Percentiles rank a stretch among this genome's conserved stretches.
Evolutionary conservation across 23 tunicate genomes (phyloP).

Genomic region (Styela plicata): DNA sequence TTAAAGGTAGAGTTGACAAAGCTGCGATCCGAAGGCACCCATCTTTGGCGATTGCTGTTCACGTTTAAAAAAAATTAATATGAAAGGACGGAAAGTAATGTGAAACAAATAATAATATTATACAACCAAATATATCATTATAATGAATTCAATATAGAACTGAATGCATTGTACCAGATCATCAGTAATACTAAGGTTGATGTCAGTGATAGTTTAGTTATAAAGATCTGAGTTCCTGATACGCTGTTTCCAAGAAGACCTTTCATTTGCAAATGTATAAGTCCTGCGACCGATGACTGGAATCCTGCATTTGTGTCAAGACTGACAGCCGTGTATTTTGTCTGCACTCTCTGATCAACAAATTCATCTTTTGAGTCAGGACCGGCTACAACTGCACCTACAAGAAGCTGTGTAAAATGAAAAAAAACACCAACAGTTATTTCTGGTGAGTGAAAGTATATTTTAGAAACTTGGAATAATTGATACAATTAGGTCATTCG

Average conservation of each 20-base stretch:
- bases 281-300: conserved; percentile 64
- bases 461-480: too few relatives aligned
- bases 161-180: not conserved
- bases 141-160: not conserved
- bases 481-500: too few relatives aligned
- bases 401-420: too few relatives aligned
- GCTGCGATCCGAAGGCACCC: too few relatives aligned
- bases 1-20: too few relatives aligned
- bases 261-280: conserved; percentile 42
- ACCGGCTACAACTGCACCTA: conserved; percentile 87
- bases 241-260: conserved; percentile 30
- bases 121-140: too few relatives aligned
- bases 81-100: too few relatives aligned
- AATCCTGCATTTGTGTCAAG: conserved; percentile 86
- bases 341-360: conserved; percentile 37
- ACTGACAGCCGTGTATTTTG: conserved; percentile 56
- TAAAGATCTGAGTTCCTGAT: not conserved
- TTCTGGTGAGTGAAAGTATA: too few relatives aligned
- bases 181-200: not conserved
- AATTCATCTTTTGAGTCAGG: conserved; percentile 47
- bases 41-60: too few relatives aligned
- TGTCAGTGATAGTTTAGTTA: not conserved
- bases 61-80: too few relatives aligned
- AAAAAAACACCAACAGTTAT: too few relatives aligned
- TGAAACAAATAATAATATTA: too few relatives aligned